Base-by-base conservation (phyloP, 2,113 vertebrate genomes). In the Podilymbus podiceps region DNA sequence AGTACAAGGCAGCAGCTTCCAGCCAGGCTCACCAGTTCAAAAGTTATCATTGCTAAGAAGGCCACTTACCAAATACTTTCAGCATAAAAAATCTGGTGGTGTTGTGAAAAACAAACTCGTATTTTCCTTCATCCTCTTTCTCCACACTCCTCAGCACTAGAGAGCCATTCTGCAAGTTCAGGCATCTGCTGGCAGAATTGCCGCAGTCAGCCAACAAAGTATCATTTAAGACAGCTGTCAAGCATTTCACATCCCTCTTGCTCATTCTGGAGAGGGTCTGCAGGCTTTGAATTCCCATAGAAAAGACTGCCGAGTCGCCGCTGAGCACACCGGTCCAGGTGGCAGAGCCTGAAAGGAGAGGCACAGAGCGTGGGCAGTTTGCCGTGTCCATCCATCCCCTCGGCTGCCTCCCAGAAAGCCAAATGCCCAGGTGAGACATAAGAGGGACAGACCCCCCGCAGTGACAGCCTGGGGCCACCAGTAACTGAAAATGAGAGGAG, bases 1-100 rank as follows among this genome's bases (percentile, higher is more conserved):
- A 79, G 31, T 53, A 78, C 62, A 90, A 90, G 44, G 31, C 31
- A 89, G 8, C 30, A 62, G 40, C 30, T 89, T 68, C 47, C 47
- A 89, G 31, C 7, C 44, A 92, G 33, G 12, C 44, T 96, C 42
- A 81, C 33, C 53, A 66, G 35, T 72, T 85, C 86, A 75, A 75
- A 56, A 90, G 69, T 5, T 74, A 56, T 73, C 82, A 22, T 75
- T 88, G 50, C 56, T 74, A 94, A 87, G 40, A 79, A 62, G 33
- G 28, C 9, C 53, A 97, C 97, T 98, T 98, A 98, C 95, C 96
- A 76, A 93, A 71, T 12, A 97, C 88, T 81, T 92, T 5, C 64
- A 97, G 74, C 7, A 15, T 73, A 56, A 97, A 97, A 30, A 5
- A 8, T 69, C n/a, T 80, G 68, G 10, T 69, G 33, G 24, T 42